Base-by-base conservation (phyloP, 2,113 vertebrate species). In the Tursiops truncatus region DNA sequence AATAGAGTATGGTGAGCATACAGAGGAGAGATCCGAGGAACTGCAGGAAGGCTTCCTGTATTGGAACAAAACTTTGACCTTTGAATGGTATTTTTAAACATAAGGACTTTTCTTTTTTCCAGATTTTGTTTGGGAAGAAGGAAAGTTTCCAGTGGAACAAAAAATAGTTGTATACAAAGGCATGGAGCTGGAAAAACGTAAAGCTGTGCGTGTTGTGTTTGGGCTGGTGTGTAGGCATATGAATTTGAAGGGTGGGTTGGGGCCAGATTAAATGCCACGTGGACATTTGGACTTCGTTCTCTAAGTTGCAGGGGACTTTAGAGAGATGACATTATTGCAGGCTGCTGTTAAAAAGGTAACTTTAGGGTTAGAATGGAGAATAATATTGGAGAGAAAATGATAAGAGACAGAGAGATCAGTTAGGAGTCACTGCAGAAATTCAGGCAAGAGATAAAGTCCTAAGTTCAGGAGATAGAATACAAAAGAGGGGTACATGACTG, bases 121-220 rank as follows among this genome's bases (percentile, higher is more conserved):
- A 33, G 63, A 21, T 89, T 97, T 82, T 86, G 62, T 97, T 84
- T 97, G 63, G 63, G 76, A 79, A 73, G 86, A 89, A 95, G 90
- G 47, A 65, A 95, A 82, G 47, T 84, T 82, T 77, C 67, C 44
- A 68, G 79, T 28, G 26, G 87, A 18, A 68, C 76, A 73, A 50
- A 62, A 36, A n/a, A 76, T 17, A 67, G 3, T 63, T 68, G 28
- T 71, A 53, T 89, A 76, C 71, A 71, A 31, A 91, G 65, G 65
- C 44, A n/a, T 8, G 62, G 89, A 44, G 41, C 41, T 38, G 23
- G 50, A 71, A 31, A 91, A 56, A 71, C 26, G 44, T n/a, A 31
- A 68, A 77, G 41, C 56, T 38, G n/a, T 31, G 56, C 12, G 2
- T 70, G 1, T 70, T 71, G 31, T 38, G 17, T 68, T 53, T 25